Evolutionary conservation across 2,888 invertebrate species (phyloP).

Genomic region (Idaea biselata): DNA sequence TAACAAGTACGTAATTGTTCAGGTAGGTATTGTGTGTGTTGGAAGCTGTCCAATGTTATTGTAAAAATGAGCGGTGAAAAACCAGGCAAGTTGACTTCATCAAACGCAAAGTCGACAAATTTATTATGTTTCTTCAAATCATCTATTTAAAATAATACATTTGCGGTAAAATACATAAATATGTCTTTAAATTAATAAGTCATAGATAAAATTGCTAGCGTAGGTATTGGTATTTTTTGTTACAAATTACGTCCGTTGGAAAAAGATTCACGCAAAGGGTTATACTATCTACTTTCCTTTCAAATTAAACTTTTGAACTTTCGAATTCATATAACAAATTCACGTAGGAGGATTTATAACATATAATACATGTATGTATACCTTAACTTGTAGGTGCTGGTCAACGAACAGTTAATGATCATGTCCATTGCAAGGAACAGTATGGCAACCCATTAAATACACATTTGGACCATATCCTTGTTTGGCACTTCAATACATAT

Average conservation of each 20-base stretch:
- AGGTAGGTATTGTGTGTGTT: constrained; percentile 52
- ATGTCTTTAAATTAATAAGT: no score
- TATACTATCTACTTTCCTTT: background rate
- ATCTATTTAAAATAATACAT: background rate
- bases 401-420: constrained; percentile 29
- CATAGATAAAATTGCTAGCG: no score
- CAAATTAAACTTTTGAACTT: background rate
- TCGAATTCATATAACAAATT: background rate
- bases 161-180: no score
- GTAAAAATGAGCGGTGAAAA: constrained; percentile 45
- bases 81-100: constrained; percentile 39
- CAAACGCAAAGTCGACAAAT: constrained; percentile 7
- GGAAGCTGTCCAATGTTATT: constrained; percentile 59
- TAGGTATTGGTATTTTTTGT: no score
- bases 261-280: constrained; percentile 13
- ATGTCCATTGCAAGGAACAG: constrained; percentile 22
- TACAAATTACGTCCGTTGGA: background rate
- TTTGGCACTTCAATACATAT: background rate
- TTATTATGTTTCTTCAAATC: background rate
- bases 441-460: constrained; percentile 22
- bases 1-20: background rate
- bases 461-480: constrained; percentile 19
- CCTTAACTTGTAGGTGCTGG: constrained; percentile 17
- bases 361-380: background rate
- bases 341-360: background rate